Evolutionary conservation across 2,113 vertebrate species (phyloP).

Genomic region (human): DNA sequence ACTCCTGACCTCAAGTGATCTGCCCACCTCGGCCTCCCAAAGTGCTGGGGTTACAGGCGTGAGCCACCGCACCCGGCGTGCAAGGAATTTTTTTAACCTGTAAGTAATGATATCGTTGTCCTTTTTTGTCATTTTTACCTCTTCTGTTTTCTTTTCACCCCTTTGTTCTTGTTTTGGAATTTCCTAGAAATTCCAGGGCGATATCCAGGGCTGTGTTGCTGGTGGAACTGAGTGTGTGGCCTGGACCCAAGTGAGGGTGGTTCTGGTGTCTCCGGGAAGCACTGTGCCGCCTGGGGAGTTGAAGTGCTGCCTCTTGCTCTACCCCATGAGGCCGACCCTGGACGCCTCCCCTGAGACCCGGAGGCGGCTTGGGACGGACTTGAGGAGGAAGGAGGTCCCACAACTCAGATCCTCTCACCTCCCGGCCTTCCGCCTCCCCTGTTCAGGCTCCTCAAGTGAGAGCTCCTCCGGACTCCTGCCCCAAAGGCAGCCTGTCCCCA

Average conservation of each 20-base stretch:
- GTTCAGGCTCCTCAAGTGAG: background rate
- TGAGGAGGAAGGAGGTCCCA: too few relatives aligned
- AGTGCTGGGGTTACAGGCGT: too few relatives aligned
- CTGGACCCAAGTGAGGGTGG: background rate
- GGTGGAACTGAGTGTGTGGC: too few relatives aligned
- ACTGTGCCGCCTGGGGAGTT: fast-evolving
- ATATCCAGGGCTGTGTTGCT: background rate
- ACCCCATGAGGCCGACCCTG: too few relatives aligned
- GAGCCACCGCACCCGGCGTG: too few relatives aligned
- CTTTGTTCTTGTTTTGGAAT: constrained; percentile 14
- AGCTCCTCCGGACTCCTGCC: too few relatives aligned
- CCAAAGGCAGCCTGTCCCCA: background rate
- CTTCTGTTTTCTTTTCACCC: background rate
- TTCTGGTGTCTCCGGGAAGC: too few relatives aligned
- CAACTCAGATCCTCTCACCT: fast-evolving
- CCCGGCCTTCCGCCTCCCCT: too few relatives aligned
- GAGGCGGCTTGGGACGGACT: background rate
- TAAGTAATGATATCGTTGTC: background rate
- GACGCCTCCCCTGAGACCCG: background rate
- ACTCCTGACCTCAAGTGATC: too few relatives aligned
- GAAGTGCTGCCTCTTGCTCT: background rate
- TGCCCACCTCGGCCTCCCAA: too few relatives aligned
- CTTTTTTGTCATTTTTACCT: background rate
- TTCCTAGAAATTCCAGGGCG: background rate
- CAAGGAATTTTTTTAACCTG: background rate